Base-by-base conservation (phyloP, 2,113 vertebrate species). In the Poicephalus meyeri region DNA sequence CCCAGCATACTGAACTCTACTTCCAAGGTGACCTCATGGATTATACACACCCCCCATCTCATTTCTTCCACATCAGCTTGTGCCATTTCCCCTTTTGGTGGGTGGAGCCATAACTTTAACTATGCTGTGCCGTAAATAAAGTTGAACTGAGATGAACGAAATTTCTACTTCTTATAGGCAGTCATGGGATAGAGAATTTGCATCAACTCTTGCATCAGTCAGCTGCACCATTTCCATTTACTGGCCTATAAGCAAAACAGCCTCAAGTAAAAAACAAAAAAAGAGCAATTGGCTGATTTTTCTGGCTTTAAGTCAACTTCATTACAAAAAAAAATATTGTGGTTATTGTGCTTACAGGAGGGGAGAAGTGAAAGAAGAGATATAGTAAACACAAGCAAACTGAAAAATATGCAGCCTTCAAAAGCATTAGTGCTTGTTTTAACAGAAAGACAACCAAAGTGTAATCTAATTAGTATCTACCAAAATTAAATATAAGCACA, bases 101-200 rank as follows among this genome's bases (percentile, higher is more conserved):
- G 58, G 26, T 88, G 68, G 79, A 96, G 68, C 79, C 88, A 6
- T 77, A 93, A 91, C 63, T 79, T 86, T 41, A 79, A 39, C 69
- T 50, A n/a, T 9, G 4, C 16, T 76, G 15, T 9, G 4, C 16
- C 72, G 15, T 33, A 73, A 91, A 81, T 39, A 41, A 89, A 65
- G 13, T 7, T 68, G 16, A 95, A 78, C 8, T 37, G 16, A 95
- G 11, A 66, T 7, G 0, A 90, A 73, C 11, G 71, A 60, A 42
- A 70, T 29, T 74, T 82, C 35, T 76, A 6, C 13, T 78, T 74
- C 16, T 46, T 50, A 25, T 6, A 3, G n/a, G 39, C 58, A 6
- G 11, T 58, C 15, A 56, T 11, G 52, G 25, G 8, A 25, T 20
- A 77, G 6, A 52, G 13, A 84, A 77, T 46, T 19, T 73, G 9